Percentiles rank a stretch among this genome's conserved stretches.
Conservation (phyloP, 1,140 invertebrate genomes). For the Cherax quadricarinatus region DNA sequence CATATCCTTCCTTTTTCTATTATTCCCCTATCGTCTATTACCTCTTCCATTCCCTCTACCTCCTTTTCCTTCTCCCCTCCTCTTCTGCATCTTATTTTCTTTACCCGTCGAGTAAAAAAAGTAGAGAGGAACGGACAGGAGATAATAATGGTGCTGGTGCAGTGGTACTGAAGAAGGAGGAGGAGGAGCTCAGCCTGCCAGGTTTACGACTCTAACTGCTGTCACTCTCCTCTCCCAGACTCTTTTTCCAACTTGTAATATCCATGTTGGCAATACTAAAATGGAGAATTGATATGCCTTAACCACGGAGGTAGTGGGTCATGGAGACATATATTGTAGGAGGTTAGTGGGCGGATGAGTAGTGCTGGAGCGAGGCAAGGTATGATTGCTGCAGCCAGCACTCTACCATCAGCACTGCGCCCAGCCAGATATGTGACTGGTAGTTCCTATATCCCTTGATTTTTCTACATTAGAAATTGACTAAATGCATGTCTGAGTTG, state of each 20-base stretch:
- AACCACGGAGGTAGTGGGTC: constrained; percentile 53
- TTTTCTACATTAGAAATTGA: constrained; percentile 37
- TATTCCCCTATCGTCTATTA: no score
- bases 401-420: background rate
- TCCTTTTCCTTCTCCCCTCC: background rate
- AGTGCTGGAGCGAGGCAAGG: background rate
- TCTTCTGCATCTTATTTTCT: background rate
- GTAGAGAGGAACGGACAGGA: constrained; percentile 15
- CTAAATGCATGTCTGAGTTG: constrained; percentile 22
- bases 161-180: constrained; percentile 1
- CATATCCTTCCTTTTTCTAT: no score
- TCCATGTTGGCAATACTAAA: constrained; percentile 64
- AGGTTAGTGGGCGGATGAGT: constrained; percentile 8
- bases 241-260: constrained; percentile 53
- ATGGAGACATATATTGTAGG: constrained; percentile 53
- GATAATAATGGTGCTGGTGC: background rate
- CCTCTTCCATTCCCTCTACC: background rate
- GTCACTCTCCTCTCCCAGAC: constrained; percentile 40
- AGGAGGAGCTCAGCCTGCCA: background rate
- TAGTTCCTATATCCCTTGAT: constrained; percentile 44
- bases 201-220: constrained; percentile 35
- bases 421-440: constrained; percentile 47
- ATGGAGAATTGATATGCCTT: constrained; percentile 67
- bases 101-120: background rate
- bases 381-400: constrained; percentile 24